A percentile compares a stretch with the other conserved stretches of the same genome.
phyloP scores from a whole-genome alignment of 2,888 invertebrate genomes.

The Eilema griseolum region DNA sequence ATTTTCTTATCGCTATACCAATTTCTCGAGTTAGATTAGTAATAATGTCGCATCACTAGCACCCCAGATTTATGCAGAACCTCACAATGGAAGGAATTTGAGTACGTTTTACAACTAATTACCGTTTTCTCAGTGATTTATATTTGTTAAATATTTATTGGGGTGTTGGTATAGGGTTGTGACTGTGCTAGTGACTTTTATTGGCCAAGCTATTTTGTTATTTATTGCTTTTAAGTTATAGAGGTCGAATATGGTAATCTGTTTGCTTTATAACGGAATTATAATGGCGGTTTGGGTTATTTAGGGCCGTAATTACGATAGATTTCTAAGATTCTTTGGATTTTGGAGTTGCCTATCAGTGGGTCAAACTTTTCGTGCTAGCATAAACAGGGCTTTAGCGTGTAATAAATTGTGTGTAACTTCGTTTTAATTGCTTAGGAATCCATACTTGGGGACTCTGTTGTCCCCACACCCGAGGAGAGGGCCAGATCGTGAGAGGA shows the following conservation, averaged over 20 bases:
- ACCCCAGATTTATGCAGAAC: constrained; percentile 42
- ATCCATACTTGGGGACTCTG: too few species aligned
- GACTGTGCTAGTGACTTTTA: constrained; percentile 12
- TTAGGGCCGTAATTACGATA: not conserved
- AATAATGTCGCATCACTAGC: constrained; percentile 34
- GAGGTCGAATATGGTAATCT: constrained; percentile 15
- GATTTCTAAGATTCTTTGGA: not conserved
- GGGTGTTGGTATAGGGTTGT: constrained; percentile 25
- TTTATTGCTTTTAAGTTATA: constrained; percentile 10
- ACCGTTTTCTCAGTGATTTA: constrained; percentile 46
- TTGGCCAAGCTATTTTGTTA: constrained; percentile 15
- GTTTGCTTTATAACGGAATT: constrained; percentile 4
- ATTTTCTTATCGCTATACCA: too few species aligned
- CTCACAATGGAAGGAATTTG: constrained; percentile 43
- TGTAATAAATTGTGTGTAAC: not conserved
- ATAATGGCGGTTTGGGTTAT: not conserved
- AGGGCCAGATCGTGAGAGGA: too few species aligned
- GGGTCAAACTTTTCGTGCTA: not conserved
- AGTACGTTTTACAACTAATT: constrained; percentile 57
- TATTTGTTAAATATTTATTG: constrained; percentile 54
- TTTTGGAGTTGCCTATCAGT: not conserved
- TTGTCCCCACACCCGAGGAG: too few species aligned
- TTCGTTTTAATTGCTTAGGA: too few species aligned
- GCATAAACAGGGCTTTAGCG: not conserved
- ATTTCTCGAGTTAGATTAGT: too few species aligned